A percentile compares a stretch with the other conserved stretches of the same genome.
These are phyloP conservation scores for Pangasius krempfi DNA, from an alignment of 2,797 vertebrate species.

Conservation along the genomic window DNA sequence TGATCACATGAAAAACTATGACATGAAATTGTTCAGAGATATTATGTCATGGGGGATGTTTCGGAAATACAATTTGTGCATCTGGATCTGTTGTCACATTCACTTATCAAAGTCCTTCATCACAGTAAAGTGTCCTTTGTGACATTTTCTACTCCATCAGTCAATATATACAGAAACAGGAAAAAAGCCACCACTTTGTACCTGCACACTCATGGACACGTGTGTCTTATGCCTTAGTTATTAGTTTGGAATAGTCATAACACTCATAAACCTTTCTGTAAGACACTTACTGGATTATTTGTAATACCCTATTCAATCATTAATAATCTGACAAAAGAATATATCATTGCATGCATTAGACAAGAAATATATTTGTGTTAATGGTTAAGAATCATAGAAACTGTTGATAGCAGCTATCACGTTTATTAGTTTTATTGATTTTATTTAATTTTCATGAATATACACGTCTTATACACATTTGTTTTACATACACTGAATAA, in stretches of 20 bases:
- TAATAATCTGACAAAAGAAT: neutral
- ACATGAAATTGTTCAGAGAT: neutral
- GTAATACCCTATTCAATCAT: neutral
- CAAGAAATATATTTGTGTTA: neutral
- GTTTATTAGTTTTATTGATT: constrained; percentile 32
- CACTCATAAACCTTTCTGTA: neutral
- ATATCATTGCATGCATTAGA: neutral
- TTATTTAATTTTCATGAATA: neutral
- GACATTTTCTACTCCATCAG: neutral
- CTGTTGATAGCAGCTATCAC: neutral
- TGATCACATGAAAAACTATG: neutral
- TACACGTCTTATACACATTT: neutral
- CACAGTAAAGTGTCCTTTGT: neutral
- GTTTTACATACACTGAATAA: constrained; percentile 3
- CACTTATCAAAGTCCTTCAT: neutral
- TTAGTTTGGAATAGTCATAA: neutral
- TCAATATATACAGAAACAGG: neutral
- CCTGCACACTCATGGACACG: neutral
- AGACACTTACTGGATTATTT: neutral
- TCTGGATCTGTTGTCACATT: neutral
- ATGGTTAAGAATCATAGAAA: neutral
- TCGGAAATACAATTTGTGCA: neutral
- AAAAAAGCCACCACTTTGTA: neutral
- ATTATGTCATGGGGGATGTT: neutral
- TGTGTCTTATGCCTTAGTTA: neutral